These are phyloP conservation scores for Eupeodes luniger DNA, from an alignment of 2,888 invertebrate species.

Conservation along the genomic window DNA sequence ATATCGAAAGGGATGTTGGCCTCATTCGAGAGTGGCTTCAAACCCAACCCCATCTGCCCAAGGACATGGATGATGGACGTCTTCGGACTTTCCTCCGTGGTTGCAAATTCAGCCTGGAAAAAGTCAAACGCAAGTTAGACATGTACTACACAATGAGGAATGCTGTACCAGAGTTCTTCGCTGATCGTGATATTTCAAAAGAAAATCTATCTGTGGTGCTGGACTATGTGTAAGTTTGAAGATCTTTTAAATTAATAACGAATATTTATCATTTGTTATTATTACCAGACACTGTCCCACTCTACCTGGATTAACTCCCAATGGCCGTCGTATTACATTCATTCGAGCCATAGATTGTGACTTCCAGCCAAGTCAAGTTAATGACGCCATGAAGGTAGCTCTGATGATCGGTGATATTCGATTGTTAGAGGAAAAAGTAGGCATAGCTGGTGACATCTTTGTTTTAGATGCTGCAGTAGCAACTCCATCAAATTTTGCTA, in stretches of 20 bases:
- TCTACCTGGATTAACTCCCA: constrained; percentile 91
- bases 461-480: constrained; percentile 92
- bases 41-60: constrained; percentile 88
- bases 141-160: constrained; percentile 95
- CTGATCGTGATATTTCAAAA: constrained; percentile 89
- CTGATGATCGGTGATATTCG: constrained; percentile 94
- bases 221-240: constrained; percentile 87
- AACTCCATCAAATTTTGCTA: constrained; percentile 92
- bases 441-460: constrained; percentile 94
- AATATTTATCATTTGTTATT: not conserved
- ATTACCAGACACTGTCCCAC: constrained; percentile 89
- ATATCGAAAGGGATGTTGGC: constrained; percentile 87
- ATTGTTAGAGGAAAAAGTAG: constrained; percentile 90
- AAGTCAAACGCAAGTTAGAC: constrained; percentile 93
- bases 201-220: constrained; percentile 90
- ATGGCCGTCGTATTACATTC: constrained; percentile 90
- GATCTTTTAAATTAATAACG: not conserved
- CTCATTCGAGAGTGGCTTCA: constrained; percentile 88
- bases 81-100: constrained; percentile 93
- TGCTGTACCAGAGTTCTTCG: constrained; percentile 92
- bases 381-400: constrained; percentile 92
- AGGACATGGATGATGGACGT: constrained; percentile 90
- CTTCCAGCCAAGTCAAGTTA: constrained; percentile 88
- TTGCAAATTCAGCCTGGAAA: constrained; percentile 94
- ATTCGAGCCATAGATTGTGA: constrained; percentile 90